Conservation (phyloP, 2,888 invertebrate genomes). For the Belgica antarctica region DNA sequence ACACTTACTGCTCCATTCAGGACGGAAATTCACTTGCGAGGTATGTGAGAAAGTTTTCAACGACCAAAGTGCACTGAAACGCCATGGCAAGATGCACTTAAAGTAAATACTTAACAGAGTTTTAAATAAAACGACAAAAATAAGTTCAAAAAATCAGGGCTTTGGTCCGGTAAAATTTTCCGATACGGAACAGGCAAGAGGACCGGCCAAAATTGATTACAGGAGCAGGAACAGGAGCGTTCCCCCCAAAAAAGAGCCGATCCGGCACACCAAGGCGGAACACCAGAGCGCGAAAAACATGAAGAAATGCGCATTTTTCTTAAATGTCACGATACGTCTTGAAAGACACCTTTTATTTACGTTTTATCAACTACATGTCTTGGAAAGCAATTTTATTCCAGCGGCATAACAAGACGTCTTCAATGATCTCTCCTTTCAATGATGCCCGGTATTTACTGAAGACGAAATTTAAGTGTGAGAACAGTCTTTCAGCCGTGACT, state of each 20-base stretch:
- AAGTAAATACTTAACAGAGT: too few species aligned
- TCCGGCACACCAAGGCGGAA: constrained; percentile 62
- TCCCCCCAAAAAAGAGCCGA: constrained; percentile 56
- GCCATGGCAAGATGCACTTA: constrained; percentile 5
- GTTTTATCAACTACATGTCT: too few species aligned
- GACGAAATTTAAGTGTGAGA: background rate
- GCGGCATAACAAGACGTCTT: background rate
- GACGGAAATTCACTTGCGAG: constrained; percentile 63
- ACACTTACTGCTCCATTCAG: constrained; percentile 65
- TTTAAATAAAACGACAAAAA: too few species aligned
- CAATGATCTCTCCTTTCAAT: background rate
- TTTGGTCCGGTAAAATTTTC: too few species aligned
- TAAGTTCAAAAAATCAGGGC: too few species aligned
- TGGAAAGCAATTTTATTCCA: background rate
- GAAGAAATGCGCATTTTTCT: too few species aligned
- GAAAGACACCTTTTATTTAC: too few species aligned
- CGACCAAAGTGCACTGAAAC: constrained; percentile 23
- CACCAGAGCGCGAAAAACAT: constrained; percentile 62
- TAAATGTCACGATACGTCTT: too few species aligned
- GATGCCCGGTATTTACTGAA: background rate
- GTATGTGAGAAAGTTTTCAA: constrained; percentile 67
- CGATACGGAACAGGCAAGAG: too few species aligned
- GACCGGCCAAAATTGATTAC: too few species aligned
- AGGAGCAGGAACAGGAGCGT: constrained; percentile 20
- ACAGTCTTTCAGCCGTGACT: background rate